Percentiles rank a stretch among this genome's conserved stretches.
Evolutionary conservation across 2,797 vertebrate species (phyloP).

Genomic region (Coluber constrictor): DNA sequence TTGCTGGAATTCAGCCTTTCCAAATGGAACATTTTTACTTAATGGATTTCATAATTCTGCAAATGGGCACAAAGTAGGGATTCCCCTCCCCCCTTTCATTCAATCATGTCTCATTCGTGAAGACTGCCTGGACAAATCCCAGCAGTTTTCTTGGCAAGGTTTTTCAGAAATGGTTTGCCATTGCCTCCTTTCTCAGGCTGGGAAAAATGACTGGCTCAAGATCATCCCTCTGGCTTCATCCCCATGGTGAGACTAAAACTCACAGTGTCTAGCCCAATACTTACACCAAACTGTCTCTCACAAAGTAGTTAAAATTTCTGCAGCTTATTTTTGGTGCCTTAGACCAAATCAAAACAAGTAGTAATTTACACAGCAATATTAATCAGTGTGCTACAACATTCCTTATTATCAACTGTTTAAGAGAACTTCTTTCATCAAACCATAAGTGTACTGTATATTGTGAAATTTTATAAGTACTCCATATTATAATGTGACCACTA

Average conservation of each 20-base stretch:
- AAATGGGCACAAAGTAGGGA: conserved; percentile 27
- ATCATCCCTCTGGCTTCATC: background rate
- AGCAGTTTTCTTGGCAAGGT: background rate
- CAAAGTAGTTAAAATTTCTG: conserved; percentile 23
- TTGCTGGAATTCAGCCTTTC: conserved; percentile 65
- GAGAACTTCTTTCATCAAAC: conserved; percentile 44
- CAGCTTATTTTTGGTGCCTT: conserved; percentile 49
- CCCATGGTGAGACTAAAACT: background rate
- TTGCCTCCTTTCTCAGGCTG: background rate
- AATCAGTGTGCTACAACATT: conserved; percentile 57
- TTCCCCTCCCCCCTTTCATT: background rate
- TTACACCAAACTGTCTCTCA: background rate
- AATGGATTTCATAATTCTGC: conserved; percentile 62
- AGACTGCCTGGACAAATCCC: background rate
- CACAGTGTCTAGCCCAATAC: background rate
- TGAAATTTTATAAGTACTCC: background rate
- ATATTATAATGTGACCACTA: background rate
- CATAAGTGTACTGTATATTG: conserved; percentile 34
- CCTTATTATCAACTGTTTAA: conserved; percentile 59
- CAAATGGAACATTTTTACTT: conserved; percentile 65
- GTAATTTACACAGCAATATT: conserved; percentile 58
- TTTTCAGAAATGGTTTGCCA: background rate
- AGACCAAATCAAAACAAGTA: conserved; percentile 60
- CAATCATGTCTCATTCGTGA: background rate
- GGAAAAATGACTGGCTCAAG: background rate